Base-by-base conservation (phyloP, 2,113 vertebrate genomes). In the Erinaceus europaeus region DNA sequence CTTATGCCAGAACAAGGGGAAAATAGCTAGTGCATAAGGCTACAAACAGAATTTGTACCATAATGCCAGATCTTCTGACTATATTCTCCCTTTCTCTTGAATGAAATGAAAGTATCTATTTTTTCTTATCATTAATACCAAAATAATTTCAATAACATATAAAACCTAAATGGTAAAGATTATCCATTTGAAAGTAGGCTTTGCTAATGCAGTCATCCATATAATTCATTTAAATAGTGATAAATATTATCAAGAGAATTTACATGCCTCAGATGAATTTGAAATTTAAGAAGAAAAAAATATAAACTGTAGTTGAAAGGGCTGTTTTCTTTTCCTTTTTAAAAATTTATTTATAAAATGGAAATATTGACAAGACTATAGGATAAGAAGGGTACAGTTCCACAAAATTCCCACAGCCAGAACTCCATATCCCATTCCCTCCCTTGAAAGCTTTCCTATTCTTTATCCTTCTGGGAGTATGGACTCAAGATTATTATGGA, bases 131-230 rank as follows among this genome's bases (percentile, higher is more conserved):
- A 38, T 23, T 62, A 32, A 75, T 50, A 71, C 89, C 68, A 80
- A 88, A 92, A 85, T 62, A 88, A 90, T 46, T 77, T 91, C 55
- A 88, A 61, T 64, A 42, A 74, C 76, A n/a, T 72, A 76, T 64
- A 75, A 83, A 83, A 72, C 53, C 27, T 72, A 59, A 50, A 46
- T 83, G 7, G 8, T 72, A 57, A 69, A 12, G 17, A 18, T 52
- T 82, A 12, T 85, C 40, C 55, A 48, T 57, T 59, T 88, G 55
- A 21, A 77, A 81, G 13, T 52, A 12, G 21, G 36, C 65, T 88
- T 86, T 77, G n/a, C 53, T 77, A 67, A 74, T 76, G 86, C 4
- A 46, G 6, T 18, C 15, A 80, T 62, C 86, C 81, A 80, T 11
- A 55, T n/a, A n/a, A n/a, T n/a, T n/a, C n/a, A n/a, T n/a, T n/a